Base-by-base conservation (phyloP, 1,140 invertebrate species). In the Ips nitidus region DNA sequence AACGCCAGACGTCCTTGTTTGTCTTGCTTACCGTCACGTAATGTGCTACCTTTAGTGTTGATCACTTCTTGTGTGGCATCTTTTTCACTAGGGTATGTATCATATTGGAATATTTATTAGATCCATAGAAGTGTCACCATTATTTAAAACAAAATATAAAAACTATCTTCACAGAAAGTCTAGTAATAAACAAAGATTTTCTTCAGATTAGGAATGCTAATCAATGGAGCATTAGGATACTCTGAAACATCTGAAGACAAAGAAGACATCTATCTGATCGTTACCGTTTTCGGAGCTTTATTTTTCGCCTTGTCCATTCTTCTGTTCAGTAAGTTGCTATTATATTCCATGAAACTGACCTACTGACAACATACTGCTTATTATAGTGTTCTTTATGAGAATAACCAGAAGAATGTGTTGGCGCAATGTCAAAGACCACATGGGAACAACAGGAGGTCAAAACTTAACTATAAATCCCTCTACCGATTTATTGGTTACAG, bases 401-500 rank as follows among this genome's bases (percentile, higher is more conserved):
- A 64, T 78, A 47, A 77, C 75, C 36, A 75, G 76, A 59, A 66
- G 74, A 41, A 72, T 73, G 71, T 80, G 76, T 56, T 78, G 76
- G 73, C 71, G 75, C 36, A 74, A 69, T 52, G 66, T 56, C 2
- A 79, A 78, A 73, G 76, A 78, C 42, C 76, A 78, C 62, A 55
- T 79, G 56, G 73, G 74, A 43, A 72, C 74, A 3, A 71, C 73
- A 4, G 75, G 76, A 6, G 78, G 78, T 4, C 77, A 78, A 66
- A 76, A 74, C 4, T 68, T 79, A n/a, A 80, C 78, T 37, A 75
- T 85, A 58, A 89, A 88, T 82, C 88, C 88, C 43, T 89, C 88
- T n/a, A 89, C 88, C n/a, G 88, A 89, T 82, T 84, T 88, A 38
- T 80, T 89, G 61, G 87, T 90, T 43, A 84, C 86, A 2, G 87